These are phyloP conservation scores for Gorsachius magnificus DNA, from an alignment of 2,797 vertebrate species.

Conservation along the genomic window DNA sequence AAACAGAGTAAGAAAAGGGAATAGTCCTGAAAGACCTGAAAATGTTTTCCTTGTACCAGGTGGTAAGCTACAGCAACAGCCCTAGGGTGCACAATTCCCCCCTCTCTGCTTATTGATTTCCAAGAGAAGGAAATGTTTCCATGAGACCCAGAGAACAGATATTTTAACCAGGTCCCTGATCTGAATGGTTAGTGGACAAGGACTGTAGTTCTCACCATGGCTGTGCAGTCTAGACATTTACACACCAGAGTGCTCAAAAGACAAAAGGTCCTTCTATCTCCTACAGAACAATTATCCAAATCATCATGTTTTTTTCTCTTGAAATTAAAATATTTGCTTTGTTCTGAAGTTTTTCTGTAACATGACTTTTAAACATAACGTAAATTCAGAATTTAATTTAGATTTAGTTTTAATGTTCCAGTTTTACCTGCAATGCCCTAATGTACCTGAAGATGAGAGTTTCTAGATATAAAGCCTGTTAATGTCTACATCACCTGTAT, in stretches of 20 bases:
- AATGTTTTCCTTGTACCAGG: not conserved
- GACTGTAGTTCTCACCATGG: not conserved
- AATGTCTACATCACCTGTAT: not conserved
- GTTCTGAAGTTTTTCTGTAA: not conserved
- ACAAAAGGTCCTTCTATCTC: not conserved
- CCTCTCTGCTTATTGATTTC: not conserved
- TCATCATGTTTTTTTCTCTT: not conserved
- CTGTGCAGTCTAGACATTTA: not conserved
- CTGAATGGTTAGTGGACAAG: not conserved
- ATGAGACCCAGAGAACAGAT: accelerated
- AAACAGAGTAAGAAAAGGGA: not conserved
- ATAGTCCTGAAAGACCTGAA: not conserved
- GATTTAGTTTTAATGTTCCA: not conserved
- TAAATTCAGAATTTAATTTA: not conserved
- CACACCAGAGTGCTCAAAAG: not conserved
- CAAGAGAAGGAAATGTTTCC: not conserved
- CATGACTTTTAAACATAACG: not conserved
- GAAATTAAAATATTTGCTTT: not conserved
- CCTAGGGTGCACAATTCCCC: not conserved
- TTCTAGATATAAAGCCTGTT: not conserved
- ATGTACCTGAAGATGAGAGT: not conserved
- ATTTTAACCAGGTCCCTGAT: not conserved
- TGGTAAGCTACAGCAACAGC: not conserved
- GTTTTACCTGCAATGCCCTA: not conserved
- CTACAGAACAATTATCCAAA: not conserved